These are phyloP conservation scores for Agelastica alni DNA, from an alignment of 2,888 invertebrate genomes.

Conservation along the genomic window DNA sequence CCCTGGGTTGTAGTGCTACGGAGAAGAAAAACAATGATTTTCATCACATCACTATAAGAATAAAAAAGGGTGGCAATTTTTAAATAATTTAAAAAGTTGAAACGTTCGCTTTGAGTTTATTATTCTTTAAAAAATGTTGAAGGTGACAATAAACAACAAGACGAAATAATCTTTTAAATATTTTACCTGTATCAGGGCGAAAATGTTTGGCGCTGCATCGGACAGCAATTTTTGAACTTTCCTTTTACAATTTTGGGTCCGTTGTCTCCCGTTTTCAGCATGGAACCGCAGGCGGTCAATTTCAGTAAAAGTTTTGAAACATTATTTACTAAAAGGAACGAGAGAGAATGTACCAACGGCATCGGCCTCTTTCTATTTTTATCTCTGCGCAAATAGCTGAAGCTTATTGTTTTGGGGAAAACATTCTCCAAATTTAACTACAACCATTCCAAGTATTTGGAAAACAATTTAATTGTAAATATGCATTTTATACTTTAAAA, in stretches of 20 bases:
- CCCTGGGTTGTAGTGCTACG: no score
- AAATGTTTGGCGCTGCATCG: not conserved
- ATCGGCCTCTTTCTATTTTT: conserved; percentile 37
- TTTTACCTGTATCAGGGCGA: not conserved
- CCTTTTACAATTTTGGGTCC: conserved; percentile 29
- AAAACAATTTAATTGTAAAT: conserved; percentile 29
- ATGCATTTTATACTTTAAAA: not conserved
- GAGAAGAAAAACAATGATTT: no score
- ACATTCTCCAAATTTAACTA: conserved; percentile 39
- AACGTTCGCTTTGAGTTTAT: no score
- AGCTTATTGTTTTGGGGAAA: conserved; percentile 33
- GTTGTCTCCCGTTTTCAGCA: conserved; percentile 36
- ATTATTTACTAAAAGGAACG: conserved; percentile 48
- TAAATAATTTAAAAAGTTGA: no score
- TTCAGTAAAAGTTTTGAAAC: conserved; percentile 50
- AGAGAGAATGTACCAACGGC: conserved; percentile 30
- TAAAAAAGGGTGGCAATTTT: no score
- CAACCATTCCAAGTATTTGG: conserved; percentile 37
- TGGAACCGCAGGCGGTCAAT: conserved; percentile 50
- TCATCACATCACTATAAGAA: no score
- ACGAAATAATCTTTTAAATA: no score
- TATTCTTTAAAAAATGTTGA: no score
- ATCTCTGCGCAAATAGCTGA: conserved; percentile 32
- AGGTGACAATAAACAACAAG: no score
- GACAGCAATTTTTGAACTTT: conserved; percentile 26